A percentile compares a stretch with the other conserved stretches of the same genome.
phyloP scores from a whole-genome alignment of 2,888 invertebrate species.

The Macaria notata region DNA sequence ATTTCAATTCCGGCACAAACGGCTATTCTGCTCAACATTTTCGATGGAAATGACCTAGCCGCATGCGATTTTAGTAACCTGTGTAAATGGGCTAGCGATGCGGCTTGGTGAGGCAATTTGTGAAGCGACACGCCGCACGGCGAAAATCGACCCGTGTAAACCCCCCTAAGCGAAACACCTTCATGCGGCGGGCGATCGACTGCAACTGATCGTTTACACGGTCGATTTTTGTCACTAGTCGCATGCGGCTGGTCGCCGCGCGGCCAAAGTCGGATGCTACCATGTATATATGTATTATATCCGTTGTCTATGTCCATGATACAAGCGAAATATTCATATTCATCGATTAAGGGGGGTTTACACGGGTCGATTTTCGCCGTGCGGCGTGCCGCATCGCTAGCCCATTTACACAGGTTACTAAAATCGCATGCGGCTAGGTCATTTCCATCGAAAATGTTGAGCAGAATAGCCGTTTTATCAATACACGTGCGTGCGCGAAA shows the following conservation, averaged over 20 bases:
- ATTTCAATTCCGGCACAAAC: slow-evolving; percentile 40
- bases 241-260: slow-evolving; percentile 46
- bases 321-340: no score
- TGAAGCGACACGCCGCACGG: slow-evolving; percentile 43
- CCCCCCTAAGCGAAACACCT: slow-evolving; percentile 27
- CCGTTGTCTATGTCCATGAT: no score
- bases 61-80: slow-evolving; percentile 48
- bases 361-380: slow-evolving; percentile 49
- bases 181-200: slow-evolving; percentile 30
- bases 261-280: slow-evolving; percentile 48
- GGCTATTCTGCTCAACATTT: slow-evolving; percentile 42
- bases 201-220: slow-evolving; percentile 35
- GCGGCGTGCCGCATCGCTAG: slow-evolving; percentile 44
- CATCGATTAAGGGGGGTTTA: slow-evolving; percentile 24
- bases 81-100: slow-evolving; percentile 47
- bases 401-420: slow-evolving; percentile 46
- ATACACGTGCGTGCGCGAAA: slow-evolving; percentile 37
- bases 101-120: slow-evolving; percentile 38
- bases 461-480: slow-evolving; percentile 40
- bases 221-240: slow-evolving; percentile 41
- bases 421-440: slow-evolving; percentile 48
- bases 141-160: slow-evolving; percentile 47
- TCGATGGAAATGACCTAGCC: slow-evolving; percentile 44
- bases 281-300: no score
- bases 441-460: slow-evolving; percentile 44